A percentile compares a stretch with the other conserved stretches of the same genome.
Conservation (phyloP, 1,140 invertebrate genomes). For the Octopus bimaculoides region DNA sequence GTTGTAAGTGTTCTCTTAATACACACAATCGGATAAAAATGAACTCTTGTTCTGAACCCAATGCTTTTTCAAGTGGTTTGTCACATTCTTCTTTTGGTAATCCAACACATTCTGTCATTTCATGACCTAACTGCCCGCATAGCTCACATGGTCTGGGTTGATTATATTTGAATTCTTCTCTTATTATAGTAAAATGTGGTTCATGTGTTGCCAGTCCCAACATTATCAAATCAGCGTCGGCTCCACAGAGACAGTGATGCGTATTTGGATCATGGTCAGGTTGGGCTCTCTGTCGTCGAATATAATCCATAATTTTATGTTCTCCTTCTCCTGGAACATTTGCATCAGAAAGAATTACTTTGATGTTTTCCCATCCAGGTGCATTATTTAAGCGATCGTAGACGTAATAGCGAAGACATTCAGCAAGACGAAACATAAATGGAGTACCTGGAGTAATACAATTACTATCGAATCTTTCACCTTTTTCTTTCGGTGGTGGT, state of each 20-base stretch:
- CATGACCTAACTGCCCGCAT: conserved; percentile 93
- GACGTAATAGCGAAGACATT: conserved; percentile 94
- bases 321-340: conserved; percentile 98
- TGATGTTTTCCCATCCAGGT: conserved; percentile 91
- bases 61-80: conserved; percentile 45
- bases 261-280: conserved; percentile 98
- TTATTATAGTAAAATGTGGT: conserved; percentile 86
- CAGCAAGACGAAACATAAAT: conserved; percentile 93
- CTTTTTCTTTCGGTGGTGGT: conserved; percentile 87
- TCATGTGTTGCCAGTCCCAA: conserved; percentile 97
- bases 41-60: conserved; percentile 53
- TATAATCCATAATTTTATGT: conserved; percentile 99
- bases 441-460: conserved; percentile 98
- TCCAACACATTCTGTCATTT: conserved; percentile 92
- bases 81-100: conserved; percentile 58
- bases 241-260: conserved; percentile 95
- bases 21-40: conserved; percentile 76
- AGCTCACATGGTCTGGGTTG: conserved; percentile 94
- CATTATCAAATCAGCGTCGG: conserved; percentile 69
- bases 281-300: conserved; percentile 90
- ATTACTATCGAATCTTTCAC: conserved; percentile 95
- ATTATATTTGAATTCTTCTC: conserved; percentile 99
- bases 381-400: conserved; percentile 92
- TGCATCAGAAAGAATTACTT: conserved; percentile 95
- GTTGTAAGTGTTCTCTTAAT: conserved; percentile 90